Evolutionary conservation across 2,797 vertebrate species (phyloP).

Genomic region (Streptopelia turtur): DNA sequence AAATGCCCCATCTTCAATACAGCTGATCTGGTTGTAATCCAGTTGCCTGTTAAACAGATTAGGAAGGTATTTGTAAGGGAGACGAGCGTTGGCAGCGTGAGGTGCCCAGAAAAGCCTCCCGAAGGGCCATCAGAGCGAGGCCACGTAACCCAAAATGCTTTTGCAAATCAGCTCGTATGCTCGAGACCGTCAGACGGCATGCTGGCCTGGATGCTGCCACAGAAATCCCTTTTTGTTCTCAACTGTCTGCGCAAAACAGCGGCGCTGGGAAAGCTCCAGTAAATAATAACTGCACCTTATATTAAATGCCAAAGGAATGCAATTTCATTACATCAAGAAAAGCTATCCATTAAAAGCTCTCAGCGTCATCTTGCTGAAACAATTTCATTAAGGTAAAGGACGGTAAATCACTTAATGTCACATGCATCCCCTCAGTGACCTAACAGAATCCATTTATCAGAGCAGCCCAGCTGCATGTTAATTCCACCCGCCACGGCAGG

Average conservation of each 20-base stretch:
- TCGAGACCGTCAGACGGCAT: conserved; percentile 54
- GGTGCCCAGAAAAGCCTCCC: conserved; percentile 13
- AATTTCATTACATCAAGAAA: conserved; percentile 92
- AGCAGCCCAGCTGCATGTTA: conserved; percentile 87
- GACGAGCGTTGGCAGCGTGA: not conserved
- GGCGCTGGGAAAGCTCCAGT: conserved; percentile 80
- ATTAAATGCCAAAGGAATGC: conserved; percentile 90
- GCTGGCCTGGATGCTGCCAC: conserved; percentile 70
- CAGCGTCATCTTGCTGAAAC: conserved; percentile 91
- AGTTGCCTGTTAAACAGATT: conserved; percentile 91
- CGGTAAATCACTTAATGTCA: conserved; percentile 96
- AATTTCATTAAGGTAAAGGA: conserved; percentile 98
- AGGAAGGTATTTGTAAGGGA: conserved; percentile 70
- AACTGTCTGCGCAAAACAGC: conserved; percentile 78
- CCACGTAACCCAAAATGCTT: not conserved
- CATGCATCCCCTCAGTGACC: conserved; percentile 86
- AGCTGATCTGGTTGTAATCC: conserved; percentile 99
- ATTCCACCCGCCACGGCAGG: conserved; percentile 78
- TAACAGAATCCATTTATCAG: conserved; percentile 90
- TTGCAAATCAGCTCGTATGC: not conserved
- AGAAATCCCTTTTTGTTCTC: conserved; percentile 81
- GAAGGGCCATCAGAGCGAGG: conserved; percentile 17
- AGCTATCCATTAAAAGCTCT: conserved; percentile 90
- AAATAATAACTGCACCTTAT: conserved; percentile 89
- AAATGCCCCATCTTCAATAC: conserved; percentile 97